Conservation (phyloP, 1,140 invertebrate species). For the Oscheius sp. region DNA sequence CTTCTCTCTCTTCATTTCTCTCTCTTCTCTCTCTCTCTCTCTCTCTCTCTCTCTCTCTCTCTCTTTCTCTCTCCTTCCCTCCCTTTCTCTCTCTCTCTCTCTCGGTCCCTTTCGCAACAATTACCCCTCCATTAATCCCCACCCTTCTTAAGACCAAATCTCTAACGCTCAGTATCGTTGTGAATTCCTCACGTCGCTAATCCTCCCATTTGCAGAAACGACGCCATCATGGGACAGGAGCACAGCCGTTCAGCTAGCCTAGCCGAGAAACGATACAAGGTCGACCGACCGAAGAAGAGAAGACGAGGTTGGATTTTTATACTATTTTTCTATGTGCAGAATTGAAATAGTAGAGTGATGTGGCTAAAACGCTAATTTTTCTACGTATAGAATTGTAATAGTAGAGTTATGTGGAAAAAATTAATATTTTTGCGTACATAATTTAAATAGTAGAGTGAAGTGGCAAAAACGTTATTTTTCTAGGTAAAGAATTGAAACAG, state of each 20-base stretch:
- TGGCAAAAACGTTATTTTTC: no score
- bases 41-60: neutral
- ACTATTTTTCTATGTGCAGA: neutral
- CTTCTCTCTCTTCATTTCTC: neutral
- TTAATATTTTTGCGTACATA: no score
- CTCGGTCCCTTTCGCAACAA: neutral
- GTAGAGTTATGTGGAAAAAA: no score
- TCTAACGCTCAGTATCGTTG: neutral
- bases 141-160: no score
- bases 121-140: neutral
- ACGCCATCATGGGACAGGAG: slow-evolving; percentile 24
- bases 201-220: neutral
- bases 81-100: neutral
- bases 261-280: slow-evolving; percentile 25
- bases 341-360: no score
- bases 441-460: no score
- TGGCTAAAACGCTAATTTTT: no score
- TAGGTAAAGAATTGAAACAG: no score
- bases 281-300: slow-evolving; percentile 22
- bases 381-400: no score
- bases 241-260: slow-evolving; percentile 19
- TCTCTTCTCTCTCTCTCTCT: neutral
- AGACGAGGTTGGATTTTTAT: neutral
- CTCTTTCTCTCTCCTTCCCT: neutral
- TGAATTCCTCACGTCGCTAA: neutral